A percentile compares a stretch with the other conserved stretches of the same genome.
phyloP scores from a whole-genome alignment of 2,113 vertebrate genomes.

The Eudyptes chrysolophus region DNA sequence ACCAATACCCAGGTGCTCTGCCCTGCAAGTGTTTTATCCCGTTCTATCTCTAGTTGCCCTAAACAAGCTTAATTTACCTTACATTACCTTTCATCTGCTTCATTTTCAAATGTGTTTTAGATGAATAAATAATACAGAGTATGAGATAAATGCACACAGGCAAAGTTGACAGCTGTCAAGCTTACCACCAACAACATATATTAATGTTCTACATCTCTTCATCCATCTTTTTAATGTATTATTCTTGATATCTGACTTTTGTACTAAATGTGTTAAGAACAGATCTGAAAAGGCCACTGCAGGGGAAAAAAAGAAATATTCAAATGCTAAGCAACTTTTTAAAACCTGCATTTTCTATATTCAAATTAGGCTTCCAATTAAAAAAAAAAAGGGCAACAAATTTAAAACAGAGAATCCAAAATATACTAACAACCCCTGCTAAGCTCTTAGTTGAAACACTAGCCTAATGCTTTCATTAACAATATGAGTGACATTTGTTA shows the following conservation, averaged over 20 bases:
- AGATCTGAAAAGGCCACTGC: not conserved
- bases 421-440: not conserved
- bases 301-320: not conserved
- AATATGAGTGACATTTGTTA: not conserved
- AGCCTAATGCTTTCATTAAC: not conserved
- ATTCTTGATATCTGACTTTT: not conserved
- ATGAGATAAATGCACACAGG: not conserved
- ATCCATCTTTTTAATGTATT: not conserved
- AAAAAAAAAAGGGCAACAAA: not conserved
- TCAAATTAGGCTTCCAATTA: not conserved
- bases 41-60: not conserved
- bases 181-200: not conserved
- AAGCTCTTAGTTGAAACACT: not conserved
- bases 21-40: not conserved
- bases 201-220: not conserved
- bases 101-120: not conserved
- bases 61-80: not conserved
- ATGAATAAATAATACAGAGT: slow-evolving; percentile 7
- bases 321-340: not conserved
- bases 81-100: not conserved
- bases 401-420: not conserved
- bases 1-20: not conserved
- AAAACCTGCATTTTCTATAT: not conserved
- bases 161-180: slow-evolving; percentile 24
- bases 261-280: not conserved